phyloP scores from a whole-genome alignment of 2,113 vertebrate genomes.

The Seriola aureovittata region DNA sequence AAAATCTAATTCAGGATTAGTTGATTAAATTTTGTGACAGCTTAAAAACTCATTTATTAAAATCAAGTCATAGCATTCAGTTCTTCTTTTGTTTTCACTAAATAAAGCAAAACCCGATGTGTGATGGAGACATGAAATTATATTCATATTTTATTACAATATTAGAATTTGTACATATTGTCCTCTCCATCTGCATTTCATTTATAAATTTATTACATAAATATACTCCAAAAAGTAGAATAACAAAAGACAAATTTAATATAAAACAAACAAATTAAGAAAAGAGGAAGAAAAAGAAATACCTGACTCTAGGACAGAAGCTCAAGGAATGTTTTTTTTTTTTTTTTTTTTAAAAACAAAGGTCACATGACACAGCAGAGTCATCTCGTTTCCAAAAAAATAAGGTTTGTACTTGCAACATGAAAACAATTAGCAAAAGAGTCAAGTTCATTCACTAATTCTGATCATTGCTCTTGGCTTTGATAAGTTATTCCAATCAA shows the following conservation, averaged over 20 bases:
- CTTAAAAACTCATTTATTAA: neutral
- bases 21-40: neutral
- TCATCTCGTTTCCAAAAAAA: neutral
- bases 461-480: conserved; percentile 30
- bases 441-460: conserved; percentile 6
- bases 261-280: conserved; percentile 59
- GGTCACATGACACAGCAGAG: conserved; percentile 35
- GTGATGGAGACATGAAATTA: conserved; percentile 40
- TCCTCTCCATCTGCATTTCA: conserved; percentile 43
- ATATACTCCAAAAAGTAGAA: conserved; percentile 68
- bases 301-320: conserved; percentile 54
- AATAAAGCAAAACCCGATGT: conserved; percentile 11
- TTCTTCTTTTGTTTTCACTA: neutral
- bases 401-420: neutral
- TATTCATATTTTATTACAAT: conserved; percentile 75
- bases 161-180: conserved; percentile 71
- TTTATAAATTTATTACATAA: conserved; percentile 75
- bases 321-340: conserved; percentile 59
- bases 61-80: neutral
- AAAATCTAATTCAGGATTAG: neutral
- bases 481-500: neutral
- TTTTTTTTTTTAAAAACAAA: conserved; percentile 44
- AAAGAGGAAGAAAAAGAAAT: conserved; percentile 37
- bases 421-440: neutral
- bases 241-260: conserved; percentile 64